A percentile compares a stretch with the other conserved stretches of the same genome.
Evolutionary conservation across 2,797 vertebrate genomes (phyloP).

Genomic region (Tamandua tetradactyla): DNA sequence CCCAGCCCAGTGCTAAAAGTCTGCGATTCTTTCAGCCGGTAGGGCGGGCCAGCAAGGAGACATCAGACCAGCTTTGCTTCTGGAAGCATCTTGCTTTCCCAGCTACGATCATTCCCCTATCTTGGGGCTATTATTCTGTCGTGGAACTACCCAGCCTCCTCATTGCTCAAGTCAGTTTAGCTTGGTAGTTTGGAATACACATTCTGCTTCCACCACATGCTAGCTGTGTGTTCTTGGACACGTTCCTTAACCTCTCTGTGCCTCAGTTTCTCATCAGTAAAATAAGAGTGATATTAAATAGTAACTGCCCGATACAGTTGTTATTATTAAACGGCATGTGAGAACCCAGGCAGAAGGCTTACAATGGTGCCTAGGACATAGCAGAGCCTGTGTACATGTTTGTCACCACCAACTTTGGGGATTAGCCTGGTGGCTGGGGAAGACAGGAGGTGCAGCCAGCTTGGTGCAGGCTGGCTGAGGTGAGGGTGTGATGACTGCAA

Average conservation of each 20-base stretch:
- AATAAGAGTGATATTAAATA: not conserved
- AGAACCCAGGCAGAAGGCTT: too few species aligned
- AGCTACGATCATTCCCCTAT: not conserved
- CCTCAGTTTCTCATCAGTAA: not conserved
- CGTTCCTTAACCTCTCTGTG: not conserved
- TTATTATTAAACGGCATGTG: too few species aligned
- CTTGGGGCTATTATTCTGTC: rapidly evolving
- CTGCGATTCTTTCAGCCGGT: not conserved
- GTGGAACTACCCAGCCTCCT: not conserved
- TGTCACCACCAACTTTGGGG: not conserved
- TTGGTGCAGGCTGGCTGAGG: not conserved
- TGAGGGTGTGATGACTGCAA: not conserved
- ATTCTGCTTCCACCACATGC: not conserved
- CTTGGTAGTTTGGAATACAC: not conserved
- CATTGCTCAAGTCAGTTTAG: not conserved
- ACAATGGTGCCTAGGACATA: not conserved
- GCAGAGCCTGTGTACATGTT: rapidly evolving
- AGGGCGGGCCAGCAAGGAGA: not conserved
- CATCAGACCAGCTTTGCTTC: rapidly evolving
- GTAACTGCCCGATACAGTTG: rapidly evolving
- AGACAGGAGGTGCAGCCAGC: not conserved
- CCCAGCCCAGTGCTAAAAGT: not conserved
- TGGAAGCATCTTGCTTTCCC: not conserved
- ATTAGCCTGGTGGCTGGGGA: not conserved
- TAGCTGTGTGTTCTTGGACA: not conserved